Conservation (phyloP, 1,140 invertebrate species). For the Trachymyrmex cornetzi region DNA sequence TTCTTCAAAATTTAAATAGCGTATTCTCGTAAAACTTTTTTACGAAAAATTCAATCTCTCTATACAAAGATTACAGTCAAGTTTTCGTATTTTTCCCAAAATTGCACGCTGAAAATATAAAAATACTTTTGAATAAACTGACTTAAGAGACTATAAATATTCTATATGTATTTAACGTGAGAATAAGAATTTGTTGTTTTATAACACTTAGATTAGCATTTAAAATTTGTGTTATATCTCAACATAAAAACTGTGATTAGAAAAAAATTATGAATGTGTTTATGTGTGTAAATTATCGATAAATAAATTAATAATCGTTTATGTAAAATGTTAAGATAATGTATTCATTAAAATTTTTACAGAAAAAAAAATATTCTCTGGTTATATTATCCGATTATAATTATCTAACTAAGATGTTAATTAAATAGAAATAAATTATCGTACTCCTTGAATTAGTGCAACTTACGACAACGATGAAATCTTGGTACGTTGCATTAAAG, state of each 20-base stretch:
- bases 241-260: neutral
- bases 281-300: neutral
- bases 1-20: slow-evolving; percentile 26
- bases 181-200: no score
- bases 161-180: neutral
- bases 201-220: no score
- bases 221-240: neutral
- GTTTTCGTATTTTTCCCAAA: neutral
- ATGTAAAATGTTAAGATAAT: neutral
- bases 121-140: slow-evolving; percentile 6
- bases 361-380: neutral
- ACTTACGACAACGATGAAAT: slow-evolving; percentile 33
- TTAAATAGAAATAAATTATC: neutral
- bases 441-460: slow-evolving; percentile 9
- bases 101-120: neutral
- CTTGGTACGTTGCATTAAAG: slow-evolving; percentile 26
- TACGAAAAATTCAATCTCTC: neutral
- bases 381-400: neutral
- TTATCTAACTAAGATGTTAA: neutral
- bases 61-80: neutral
- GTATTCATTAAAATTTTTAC: neutral
- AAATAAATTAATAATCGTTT: neutral
- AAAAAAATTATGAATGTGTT: neutral
- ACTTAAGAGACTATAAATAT: neutral
- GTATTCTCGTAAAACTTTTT: neutral